Evolutionary conservation across 2,113 vertebrate species (phyloP).

Genomic region (Pseudopipra pipra): DNA sequence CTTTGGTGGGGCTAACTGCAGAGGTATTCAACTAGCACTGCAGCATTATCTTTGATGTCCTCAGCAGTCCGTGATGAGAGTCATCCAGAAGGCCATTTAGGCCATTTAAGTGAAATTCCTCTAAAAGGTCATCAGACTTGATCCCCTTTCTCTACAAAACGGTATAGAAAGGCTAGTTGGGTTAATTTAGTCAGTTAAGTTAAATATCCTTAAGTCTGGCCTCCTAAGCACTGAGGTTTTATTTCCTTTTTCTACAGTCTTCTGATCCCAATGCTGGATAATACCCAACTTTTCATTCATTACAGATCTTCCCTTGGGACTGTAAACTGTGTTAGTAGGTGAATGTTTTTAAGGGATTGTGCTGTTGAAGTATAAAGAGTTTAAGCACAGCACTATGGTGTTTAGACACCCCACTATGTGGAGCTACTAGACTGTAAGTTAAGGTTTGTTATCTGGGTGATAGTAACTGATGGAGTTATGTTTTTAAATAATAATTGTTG

Average conservation of each 20-base stretch:
- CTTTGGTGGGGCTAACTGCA: not conserved
- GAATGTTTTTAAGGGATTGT: not conserved
- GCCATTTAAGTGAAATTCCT: not conserved
- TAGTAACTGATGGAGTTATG: not conserved
- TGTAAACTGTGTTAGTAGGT: constrained; percentile 29
- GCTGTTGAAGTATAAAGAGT: not conserved
- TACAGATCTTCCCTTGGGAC: not conserved
- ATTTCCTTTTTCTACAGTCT: not conserved
- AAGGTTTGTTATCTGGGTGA: not conserved
- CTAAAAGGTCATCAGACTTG: not conserved
- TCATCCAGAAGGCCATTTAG: not conserved
- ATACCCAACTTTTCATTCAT: constrained; percentile 7
- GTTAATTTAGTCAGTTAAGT: not conserved
- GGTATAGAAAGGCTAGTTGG: not conserved
- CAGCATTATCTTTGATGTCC: not conserved
- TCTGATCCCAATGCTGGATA: not conserved
- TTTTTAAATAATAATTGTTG: not conserved
- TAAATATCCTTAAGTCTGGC: not conserved
- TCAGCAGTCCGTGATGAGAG: not conserved
- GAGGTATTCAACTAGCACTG: not conserved
- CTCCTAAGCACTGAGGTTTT: not conserved
- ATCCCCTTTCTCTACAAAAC: not conserved
- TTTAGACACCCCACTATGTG: not conserved
- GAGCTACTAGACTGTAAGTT: not conserved
- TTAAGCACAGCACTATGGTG: not conserved